Base-by-base conservation (phyloP, 2,888 invertebrate species). In the Cyrtodaria siliqua region DNA sequence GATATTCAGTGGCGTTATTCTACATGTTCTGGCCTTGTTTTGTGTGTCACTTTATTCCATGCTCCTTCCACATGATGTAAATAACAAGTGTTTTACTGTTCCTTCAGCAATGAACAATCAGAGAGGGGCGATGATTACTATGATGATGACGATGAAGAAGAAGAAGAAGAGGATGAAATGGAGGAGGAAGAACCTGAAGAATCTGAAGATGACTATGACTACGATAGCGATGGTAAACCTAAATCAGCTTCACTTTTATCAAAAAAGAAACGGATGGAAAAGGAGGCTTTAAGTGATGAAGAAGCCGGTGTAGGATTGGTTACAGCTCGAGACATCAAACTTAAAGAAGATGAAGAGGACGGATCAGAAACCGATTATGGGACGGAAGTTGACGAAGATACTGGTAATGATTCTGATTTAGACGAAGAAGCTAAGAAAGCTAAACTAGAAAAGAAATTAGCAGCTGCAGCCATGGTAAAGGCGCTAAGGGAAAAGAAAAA, bases 361-460 rank as follows among this genome's bases (percentile, higher is more conserved):
- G 53, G 24, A 18, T 40, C 50, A n/a, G 74, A 63, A 18, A 47
- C 60, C n/a, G 60, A 60, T 29, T 24, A 27, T 18, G 60, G 47
- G 14, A 47, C 47, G 16, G 44, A 44, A 44, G 44, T 9, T 4
- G 33, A 8, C 4, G 33, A 33, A 33, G 4, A 4, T 4, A 33
- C 6, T 12, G 33, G 12, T 12, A 12, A 33, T 33, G 42, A 27
- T 20, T 47, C 29, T 47, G 44, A 26, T 44, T 38, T 53, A 8
- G 50, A 50, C 8, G 47, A 40, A 18, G 56, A 55, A 20, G 49
- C 29, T 23, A 55, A 56, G 33, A 69, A 68, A 20, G 38, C 18
- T 33, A 33, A 33, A 14, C 62, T 56, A 38, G 70, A 70, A n/a
- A 63, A 70, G 23, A 63, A 70, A 63, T 24, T 63, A 2, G 70